These are phyloP conservation scores for Lasioglossum vierecki DNA, from an alignment of 2,888 invertebrate species.

Conservation along the genomic window DNA sequence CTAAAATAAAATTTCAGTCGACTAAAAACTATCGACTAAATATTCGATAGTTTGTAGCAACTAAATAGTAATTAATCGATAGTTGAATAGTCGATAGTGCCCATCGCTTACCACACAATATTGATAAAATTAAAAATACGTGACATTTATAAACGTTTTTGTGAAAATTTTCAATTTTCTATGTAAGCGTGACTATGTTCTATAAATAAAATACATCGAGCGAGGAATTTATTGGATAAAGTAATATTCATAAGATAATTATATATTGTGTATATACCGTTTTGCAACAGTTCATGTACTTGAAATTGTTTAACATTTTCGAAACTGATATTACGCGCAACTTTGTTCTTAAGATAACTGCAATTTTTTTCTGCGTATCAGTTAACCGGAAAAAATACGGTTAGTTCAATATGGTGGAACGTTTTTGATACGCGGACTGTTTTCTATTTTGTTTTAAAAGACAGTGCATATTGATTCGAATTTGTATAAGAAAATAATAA, in stretches of 20 bases:
- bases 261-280: neutral
- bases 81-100: too few species aligned
- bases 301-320: neutral
- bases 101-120: too few species aligned
- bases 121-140: constrained; percentile 1
- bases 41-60: too few species aligned
- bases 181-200: neutral
- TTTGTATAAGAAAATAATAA: neutral
- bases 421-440: constrained; percentile 38
- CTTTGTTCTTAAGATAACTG: constrained; percentile 5
- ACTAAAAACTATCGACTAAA: too few species aligned
- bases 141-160: neutral
- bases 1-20: too few species aligned
- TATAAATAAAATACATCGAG: neutral
- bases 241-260: neutral
- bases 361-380: constrained; percentile 21
- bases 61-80: too few species aligned
- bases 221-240: neutral
- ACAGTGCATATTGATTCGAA: constrained; percentile 19
- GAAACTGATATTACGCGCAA: neutral
- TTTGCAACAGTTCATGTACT: neutral
- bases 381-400: constrained; percentile 15
- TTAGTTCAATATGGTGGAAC: constrained; percentile 53
- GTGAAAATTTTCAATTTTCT: neutral
- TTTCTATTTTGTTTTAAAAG: constrained; percentile 44